Evolutionary conservation across 2,888 invertebrate species (phyloP), one percentile per base, ranked within the genome.

Genomic region (Julus scanicus): DNA sequence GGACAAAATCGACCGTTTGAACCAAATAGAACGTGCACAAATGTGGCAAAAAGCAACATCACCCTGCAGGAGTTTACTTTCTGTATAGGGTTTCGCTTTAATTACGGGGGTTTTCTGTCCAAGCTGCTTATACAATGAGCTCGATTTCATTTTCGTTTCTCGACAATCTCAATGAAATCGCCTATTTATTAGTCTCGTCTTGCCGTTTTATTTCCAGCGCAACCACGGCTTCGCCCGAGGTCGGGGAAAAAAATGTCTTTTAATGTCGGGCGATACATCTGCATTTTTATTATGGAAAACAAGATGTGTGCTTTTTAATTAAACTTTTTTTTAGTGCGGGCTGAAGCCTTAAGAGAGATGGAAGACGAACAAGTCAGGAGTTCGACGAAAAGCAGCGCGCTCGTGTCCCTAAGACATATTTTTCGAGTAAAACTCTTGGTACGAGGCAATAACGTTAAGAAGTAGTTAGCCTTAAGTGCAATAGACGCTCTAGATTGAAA

Each of bases 401-500:
- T n/a, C 13, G 37, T 80, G 80, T 80, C 80, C 80, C 37, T 80
- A 37, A 80, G 80, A 80, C 80, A 80, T 80, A 80, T 80, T 80
- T 80, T 80, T 37, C 37, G 80, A 80, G 80, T 80, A 80, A 80
- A 80, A 80, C 80, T 80, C 80, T 53, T 80, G 80, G 80, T 80
- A 80, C 80, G 80, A 80, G 80, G 80, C 80, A 80, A 80, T 80
- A 80, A 85, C 49, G 85, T 85, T 85, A 85, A 85, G 85, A 85
- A 49, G 44, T 44, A 85, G 85, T 85, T 85, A 85, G 85, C 85
- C 44, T 85, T 48, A 85, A 85, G 85, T 48, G 85, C 85, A 85
- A 85, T 85, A 85, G 85, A 85, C 85, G 85, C 44, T 85, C 85
- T 85, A 85, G 49, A 85, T 85, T 85, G 85, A 85, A 85, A 85